Evolutionary conservation across 2,888 invertebrate species (phyloP).

Genomic region (Galerucella calmariensis): DNA sequence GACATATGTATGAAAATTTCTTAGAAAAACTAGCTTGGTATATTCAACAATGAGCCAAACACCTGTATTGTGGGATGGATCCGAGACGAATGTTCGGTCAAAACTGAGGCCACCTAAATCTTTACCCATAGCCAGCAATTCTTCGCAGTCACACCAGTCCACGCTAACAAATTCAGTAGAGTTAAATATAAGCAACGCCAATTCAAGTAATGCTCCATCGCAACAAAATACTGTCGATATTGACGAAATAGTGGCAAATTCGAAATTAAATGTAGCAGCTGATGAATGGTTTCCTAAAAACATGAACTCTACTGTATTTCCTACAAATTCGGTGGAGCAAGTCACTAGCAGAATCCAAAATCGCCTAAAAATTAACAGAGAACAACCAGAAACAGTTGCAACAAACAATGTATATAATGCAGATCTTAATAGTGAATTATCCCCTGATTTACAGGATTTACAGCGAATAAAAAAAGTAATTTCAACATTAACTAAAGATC

Average conservation of each 20-base stretch:
- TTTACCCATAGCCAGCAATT: conserved; percentile 15
- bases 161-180: conserved; percentile 20
- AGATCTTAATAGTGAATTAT: conserved; percentile 38
- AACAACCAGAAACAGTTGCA: conserved; percentile 20
- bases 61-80: conserved; percentile 39
- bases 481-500: conserved; percentile 80
- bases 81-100: conserved; percentile 16
- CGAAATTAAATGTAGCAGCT: conserved; percentile 69
- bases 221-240: conserved; percentile 29
- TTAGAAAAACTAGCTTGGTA: conserved; percentile 4
- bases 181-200: conserved; percentile 9
- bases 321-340: conserved; percentile 29
- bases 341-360: conserved; percentile 50
- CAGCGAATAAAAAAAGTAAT: conserved; percentile 77
- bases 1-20: conserved; percentile 22
- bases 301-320: conserved; percentile 53
- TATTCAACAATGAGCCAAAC: conserved; percentile 40
- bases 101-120: conserved; percentile 39
- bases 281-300: conserved; percentile 72
- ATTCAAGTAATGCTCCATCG: conserved; percentile 11
- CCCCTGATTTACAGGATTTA: conserved; percentile 66
- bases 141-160: conserved; percentile 19
- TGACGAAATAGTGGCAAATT: conserved; percentile 48
- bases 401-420: conserved; percentile 14
- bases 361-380: conserved; percentile 50